Conservation (phyloP, 2,888 invertebrate genomes). For the Tetheella fluctuosa region DNA sequence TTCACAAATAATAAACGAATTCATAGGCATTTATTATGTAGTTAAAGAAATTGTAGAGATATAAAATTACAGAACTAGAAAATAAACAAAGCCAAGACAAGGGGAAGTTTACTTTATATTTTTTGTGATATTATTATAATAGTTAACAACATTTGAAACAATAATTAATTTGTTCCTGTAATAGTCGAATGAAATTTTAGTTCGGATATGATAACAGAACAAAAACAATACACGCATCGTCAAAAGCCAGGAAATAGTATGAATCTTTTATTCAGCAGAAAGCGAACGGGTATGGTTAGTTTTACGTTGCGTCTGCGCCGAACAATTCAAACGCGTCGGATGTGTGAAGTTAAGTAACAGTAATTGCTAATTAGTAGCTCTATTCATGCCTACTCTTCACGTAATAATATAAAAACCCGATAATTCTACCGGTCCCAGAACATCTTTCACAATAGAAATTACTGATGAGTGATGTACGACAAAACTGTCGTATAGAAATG, state of each 20-base stretch:
- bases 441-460: constrained; percentile 3
- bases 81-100: too few relatives aligned
- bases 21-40: too few relatives aligned
- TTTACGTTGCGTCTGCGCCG: constrained; percentile 33
- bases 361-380: constrained; percentile 50
- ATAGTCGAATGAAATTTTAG: too few relatives aligned
- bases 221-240: constrained; percentile 33
- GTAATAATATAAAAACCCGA: constrained; percentile 27
- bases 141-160: too few relatives aligned
- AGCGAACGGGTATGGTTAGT: constrained; percentile 35
- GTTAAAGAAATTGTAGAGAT: too few relatives aligned
- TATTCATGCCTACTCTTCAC: constrained; percentile 36
- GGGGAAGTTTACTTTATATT: too few relatives aligned
- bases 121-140: too few relatives aligned
- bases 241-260: constrained; percentile 33
- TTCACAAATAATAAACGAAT: too few relatives aligned
- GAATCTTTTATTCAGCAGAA: constrained; percentile 38
- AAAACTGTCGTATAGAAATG: background rate
- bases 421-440: constrained; percentile 11
- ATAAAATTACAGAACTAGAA: too few relatives aligned
- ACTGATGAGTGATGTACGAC: background rate
- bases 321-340: constrained; percentile 41
- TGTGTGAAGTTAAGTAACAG: constrained; percentile 56
- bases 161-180: too few relatives aligned
- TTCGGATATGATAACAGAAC: constrained; percentile 11